Evolutionary conservation across 2,113 vertebrate species (phyloP).

Genomic region (Azemiops feae): DNA sequence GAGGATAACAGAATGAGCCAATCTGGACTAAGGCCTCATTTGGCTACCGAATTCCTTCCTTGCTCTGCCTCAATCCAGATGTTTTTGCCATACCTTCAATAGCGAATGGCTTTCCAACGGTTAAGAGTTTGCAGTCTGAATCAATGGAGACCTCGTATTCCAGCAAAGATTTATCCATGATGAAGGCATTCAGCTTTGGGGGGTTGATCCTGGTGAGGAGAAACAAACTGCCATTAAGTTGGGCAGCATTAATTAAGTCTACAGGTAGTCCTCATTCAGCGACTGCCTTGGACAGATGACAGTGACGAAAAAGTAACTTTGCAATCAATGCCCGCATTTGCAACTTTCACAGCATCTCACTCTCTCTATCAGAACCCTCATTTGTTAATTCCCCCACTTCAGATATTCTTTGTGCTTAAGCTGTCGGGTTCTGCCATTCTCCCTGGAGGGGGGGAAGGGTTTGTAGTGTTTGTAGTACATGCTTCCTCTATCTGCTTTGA

Average conservation of each 20-base stretch:
- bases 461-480: no score
- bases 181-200: constrained; percentile 84
- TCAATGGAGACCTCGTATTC: constrained; percentile 90
- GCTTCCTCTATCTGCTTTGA: no score
- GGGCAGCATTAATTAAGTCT: neutral
- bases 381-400: no score
- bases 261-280: neutral
- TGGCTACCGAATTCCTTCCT: neutral
- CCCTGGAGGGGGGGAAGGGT: no score
- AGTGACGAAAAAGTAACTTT: neutral
- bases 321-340: neutral
- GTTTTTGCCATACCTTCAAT: constrained; percentile 76
- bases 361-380: no score
- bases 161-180: constrained; percentile 88
- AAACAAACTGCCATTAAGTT: neutral
- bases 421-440: no score
- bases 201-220: constrained; percentile 78
- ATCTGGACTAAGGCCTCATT: neutral
- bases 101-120: constrained; percentile 86
- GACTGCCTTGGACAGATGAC: neutral
- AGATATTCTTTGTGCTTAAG: no score
- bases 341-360: neutral
- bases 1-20: neutral
- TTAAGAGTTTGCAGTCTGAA: constrained; percentile 83
- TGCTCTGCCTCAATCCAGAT: neutral